A percentile compares a stretch with the other conserved stretches of the same genome.
phyloP scores from a whole-genome alignment of 2,797 vertebrate genomes.

The Artibeus jamaicensis region DNA sequence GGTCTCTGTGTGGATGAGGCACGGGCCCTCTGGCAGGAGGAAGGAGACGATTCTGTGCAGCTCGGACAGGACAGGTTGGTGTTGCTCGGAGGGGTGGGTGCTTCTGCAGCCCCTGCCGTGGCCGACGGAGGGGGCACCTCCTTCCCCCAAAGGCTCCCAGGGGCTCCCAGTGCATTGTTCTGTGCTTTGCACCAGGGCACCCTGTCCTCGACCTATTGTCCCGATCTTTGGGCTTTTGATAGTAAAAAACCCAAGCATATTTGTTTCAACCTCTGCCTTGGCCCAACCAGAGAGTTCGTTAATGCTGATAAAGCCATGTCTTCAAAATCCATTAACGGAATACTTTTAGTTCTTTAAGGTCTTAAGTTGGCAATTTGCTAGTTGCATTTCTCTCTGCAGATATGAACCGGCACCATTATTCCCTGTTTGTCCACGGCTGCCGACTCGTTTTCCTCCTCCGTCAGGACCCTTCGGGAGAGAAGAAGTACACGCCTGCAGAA shows the following conservation, averaged over 20 bases:
- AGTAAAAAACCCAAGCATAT: not conserved
- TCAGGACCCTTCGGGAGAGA: slow-evolving; percentile 91
- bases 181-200: accelerated
- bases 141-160: accelerated
- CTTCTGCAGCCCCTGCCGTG: accelerated
- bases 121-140: accelerated
- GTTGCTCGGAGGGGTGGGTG: accelerated
- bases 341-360: not conserved
- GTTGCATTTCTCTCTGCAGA: slow-evolving; percentile 80
- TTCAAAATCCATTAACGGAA: not conserved
- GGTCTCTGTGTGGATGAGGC: slow-evolving; percentile 97
- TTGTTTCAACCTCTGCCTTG: not conserved
- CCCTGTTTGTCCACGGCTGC: slow-evolving; percentile 95
- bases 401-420: slow-evolving; percentile 97
- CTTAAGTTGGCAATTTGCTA: not conserved
- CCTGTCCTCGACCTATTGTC: not conserved
- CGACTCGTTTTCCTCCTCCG: slow-evolving; percentile 94
- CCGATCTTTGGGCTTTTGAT: accelerated
- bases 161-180: accelerated
- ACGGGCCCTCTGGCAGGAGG: slow-evolving; percentile 91
- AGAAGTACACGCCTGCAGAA: slow-evolving; percentile 94
- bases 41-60: slow-evolving; percentile 97
- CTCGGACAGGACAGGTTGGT: slow-evolving; percentile 92
- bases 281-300: not conserved
- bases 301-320: not conserved